Evolutionary conservation across 2,797 vertebrate genomes (phyloP).

Genomic region (Gouania willdenowi): DNA sequence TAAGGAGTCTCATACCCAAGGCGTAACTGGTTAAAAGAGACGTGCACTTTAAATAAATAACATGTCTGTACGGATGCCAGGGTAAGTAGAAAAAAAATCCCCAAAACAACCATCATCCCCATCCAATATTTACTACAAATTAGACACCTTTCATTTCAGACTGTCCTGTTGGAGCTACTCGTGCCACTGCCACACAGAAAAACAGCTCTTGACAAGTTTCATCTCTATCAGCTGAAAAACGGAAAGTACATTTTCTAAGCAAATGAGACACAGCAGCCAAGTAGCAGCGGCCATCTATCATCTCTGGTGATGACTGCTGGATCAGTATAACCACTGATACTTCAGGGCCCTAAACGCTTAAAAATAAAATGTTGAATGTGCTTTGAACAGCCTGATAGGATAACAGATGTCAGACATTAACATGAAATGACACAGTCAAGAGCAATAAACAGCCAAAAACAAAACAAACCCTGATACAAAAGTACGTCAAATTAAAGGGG

Average conservation of each 20-base stretch:
- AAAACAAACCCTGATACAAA: too few species aligned
- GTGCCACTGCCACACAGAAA: slow-evolving; percentile 16
- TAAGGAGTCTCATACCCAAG: slow-evolving; percentile 34
- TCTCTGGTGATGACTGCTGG: slow-evolving; percentile 27
- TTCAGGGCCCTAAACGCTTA: slow-evolving; percentile 7
- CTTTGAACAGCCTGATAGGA: slow-evolving; percentile 13
- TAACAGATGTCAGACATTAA: slow-evolving; percentile 9
- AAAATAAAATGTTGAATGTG: slow-evolving; percentile 7
- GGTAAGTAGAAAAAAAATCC: slow-evolving; percentile 8
- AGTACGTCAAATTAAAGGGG: too few species aligned
- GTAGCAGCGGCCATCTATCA: slow-evolving; percentile 51
- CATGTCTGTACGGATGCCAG: not conserved
- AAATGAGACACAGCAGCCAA: slow-evolving; percentile 50
- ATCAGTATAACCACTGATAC: slow-evolving; percentile 12
- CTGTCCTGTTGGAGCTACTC: slow-evolving; percentile 9
- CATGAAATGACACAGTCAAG: not conserved
- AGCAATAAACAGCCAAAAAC: too few species aligned
- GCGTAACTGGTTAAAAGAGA: slow-evolving; percentile 27
- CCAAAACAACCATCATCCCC: slow-evolving; percentile 15
- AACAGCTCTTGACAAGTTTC: slow-evolving; percentile 48
- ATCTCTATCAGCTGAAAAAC: slow-evolving; percentile 53
- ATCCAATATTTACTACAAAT: slow-evolving; percentile 38
- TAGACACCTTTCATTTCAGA: slow-evolving; percentile 21
- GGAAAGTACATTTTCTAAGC: slow-evolving; percentile 51
- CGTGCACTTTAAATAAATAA: slow-evolving; percentile 7